Evolutionary conservation across 1,140 invertebrate species (phyloP), one percentile per base, ranked within the genome.

Genomic region (Dinoponera quadriceps): DNA sequence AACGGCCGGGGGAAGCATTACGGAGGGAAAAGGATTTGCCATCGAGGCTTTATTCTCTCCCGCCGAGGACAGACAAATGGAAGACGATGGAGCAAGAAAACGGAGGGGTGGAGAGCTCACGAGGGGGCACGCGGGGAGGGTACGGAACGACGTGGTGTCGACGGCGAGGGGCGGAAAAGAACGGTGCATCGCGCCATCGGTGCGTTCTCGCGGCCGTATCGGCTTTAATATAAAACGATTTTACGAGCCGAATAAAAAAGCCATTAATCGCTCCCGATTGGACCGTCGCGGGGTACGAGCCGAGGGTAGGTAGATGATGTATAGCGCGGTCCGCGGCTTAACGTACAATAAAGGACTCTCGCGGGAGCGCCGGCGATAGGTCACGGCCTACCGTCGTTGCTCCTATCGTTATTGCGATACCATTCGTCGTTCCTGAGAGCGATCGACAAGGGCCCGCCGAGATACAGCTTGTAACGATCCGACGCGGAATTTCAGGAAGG

Each of bases 201-300:
- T 88, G 85, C 81, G 85, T 86, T 88, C 80, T 89, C 84, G 80
- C 82, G 83, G 84, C 80, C 86, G 77, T 85, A 82, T 86, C 84
- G 83, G 38, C 78, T 91, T 92, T 90, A 86, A 91, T 90, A 91
- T 88, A 89, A 91, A 90, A 86, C 84, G 87, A 91, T 91, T 91
- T 90, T 90, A 91, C 88, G 81, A 88, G 83, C 71, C 69, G 84
- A 91, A 91, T 90, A 88, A 91, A 91, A 91, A 91, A 84, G 78
- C 87, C 87, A 90, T 91, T 91, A 91, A 87, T 88, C 84, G 85
- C 65, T 81, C 82, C 72, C 77, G 84, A 91, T 91, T 91, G 83
- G 60, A 73, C 49, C 33, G 44, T 54, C 59, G 60, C 68, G 59
- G n/a, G 38, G 33, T 48, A 38, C 33, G 13, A 44, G 55, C 33